Base-by-base conservation (phyloP, 2,888 invertebrate species). In the Aphidius colemani region DNA sequence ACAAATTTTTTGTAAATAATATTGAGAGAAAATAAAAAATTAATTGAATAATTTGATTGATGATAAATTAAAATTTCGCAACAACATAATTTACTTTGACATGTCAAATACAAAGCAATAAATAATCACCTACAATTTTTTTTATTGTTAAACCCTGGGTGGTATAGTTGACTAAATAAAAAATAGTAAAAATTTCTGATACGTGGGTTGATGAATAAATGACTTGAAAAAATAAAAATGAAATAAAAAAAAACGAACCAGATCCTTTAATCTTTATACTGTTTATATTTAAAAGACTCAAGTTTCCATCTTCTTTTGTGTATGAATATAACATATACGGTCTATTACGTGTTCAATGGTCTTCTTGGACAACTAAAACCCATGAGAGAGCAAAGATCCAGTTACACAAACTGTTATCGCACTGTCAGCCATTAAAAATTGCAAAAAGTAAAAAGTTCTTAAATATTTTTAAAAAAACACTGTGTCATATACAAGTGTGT, bases 91-190 rank as follows among this genome's bases (percentile, higher is more conserved):
- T 30, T 30, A 30, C 30, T 30, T 30, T 30, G 30, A 30, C 30
- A 30, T 30, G 30, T 30, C 30, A 30, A 30, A 30, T 18, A 18
- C 13, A 18, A 2, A 18, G 13, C 2, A 18, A 18, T 30, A 30
- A 30, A 30, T 30, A 30, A 30, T 30, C 30, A 30, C 30, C 30
- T 30, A 30, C 5, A 30, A 30, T 30, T 30, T 30, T 30, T 30
- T 30, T 30, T 75, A 75, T 74, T 77, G 72, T 75, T 10, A 18
- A 46, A 30, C 74, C 73, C 63, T 69, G 70, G 68, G 72, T 74
- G 75, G 73, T 73, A 72, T 74, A 68, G 65, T 67, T 70, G 67
- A 68, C 69, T 66, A 68, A 67, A 67, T 66, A 67, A 67, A 30
- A 51, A 40, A n/a, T 51, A 51, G 9, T 30, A 51, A 40, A 18